Base-by-base conservation (phyloP, 2,888 invertebrate species). In the Fissipunctia ypsillon region DNA sequence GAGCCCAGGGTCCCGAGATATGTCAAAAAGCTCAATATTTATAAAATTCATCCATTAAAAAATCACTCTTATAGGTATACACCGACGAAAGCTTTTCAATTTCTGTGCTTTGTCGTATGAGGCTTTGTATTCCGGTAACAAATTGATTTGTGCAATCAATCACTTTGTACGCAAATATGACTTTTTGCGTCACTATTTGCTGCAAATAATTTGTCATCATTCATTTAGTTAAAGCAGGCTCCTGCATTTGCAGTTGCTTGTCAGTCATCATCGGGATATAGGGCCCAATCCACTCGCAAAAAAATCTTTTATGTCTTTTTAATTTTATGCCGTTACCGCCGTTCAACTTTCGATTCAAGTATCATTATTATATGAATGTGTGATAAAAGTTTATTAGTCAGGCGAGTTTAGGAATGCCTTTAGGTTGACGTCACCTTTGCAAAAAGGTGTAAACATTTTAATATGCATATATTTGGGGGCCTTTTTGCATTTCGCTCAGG, bases 341-440 rank as follows among this genome's bases (percentile, higher is more conserved):
- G 31, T 66, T 69, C n/a, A 63, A 73, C 66, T 78, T 65, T 69
- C 71, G 35, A 67, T 54, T 14, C 14, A 31, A 48, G 57, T 43
- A 56, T 65, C 65, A 60, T 78, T 79, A 69, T 68, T 73, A 79
- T 43, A 45, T 38, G 67, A 61, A 56, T 45, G 45, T 57, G 54
- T 59, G 57, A 75, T 80, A 80, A 80, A 80, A 80, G 70, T 81
- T 70, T 75, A 80, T 80, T 80, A 60, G 70, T 67, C 75, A 67
- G 69, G 12, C 52, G 43, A 45, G 66, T 64, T 80, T 75, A 63
- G 67, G 41, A 59, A 80, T 80, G 59, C 75, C 67, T 70, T 64
- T n/a, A 38, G n/a, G 80, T 19, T 80, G 69, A 80, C 63, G 80
- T 80, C 69, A 80, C 43, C 52, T 64, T 69, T 41, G 38, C 52